Conservation (phyloP, 2,888 invertebrate species). For the Drosophila leonis region DNA sequence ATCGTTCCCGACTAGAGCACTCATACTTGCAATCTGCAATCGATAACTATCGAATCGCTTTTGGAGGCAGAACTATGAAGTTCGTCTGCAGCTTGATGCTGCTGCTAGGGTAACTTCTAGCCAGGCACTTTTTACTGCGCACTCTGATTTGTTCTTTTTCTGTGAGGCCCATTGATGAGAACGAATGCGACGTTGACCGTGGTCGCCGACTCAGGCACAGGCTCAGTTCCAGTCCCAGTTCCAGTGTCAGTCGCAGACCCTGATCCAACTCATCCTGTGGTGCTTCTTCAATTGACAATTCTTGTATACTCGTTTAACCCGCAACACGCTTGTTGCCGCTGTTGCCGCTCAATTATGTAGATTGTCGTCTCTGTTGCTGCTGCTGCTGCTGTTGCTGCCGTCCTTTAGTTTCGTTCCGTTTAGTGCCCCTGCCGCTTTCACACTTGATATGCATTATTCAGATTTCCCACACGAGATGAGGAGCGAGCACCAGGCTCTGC, state of each 20-base stretch:
- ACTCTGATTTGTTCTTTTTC: neutral
- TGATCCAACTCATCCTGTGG: conserved; percentile 24
- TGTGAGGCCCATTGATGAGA: conserved; percentile 59
- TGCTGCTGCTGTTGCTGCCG: conserved; percentile 33
- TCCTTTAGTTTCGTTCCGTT: conserved; percentile 62
- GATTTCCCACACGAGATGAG: conserved; percentile 70
- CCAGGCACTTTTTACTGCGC: neutral
- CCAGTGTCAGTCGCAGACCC: conserved; percentile 8
- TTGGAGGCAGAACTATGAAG: too few species aligned
- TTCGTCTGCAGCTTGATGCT: neutral
- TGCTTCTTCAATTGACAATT: conserved; percentile 74
- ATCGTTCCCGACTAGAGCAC: too few species aligned
- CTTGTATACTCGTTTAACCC: conserved; percentile 75
- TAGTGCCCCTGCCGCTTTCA: conserved; percentile 79
- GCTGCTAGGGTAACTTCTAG: neutral
- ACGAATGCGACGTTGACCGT: conserved; percentile 24
- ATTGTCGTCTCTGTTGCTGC: conserved; percentile 52
- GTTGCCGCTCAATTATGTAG: conserved; percentile 73
- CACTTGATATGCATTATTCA: conserved; percentile 78
- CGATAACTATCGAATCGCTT: too few species aligned
- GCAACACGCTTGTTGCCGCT: conserved; percentile 59
- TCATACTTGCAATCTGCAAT: too few species aligned
- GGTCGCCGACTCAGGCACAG: neutral
- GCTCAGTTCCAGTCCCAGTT: neutral
- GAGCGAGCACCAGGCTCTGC: conserved; percentile 18